phyloP scores from a whole-genome alignment of 2,888 invertebrate genomes.

The Orthonevra nobilis region DNA sequence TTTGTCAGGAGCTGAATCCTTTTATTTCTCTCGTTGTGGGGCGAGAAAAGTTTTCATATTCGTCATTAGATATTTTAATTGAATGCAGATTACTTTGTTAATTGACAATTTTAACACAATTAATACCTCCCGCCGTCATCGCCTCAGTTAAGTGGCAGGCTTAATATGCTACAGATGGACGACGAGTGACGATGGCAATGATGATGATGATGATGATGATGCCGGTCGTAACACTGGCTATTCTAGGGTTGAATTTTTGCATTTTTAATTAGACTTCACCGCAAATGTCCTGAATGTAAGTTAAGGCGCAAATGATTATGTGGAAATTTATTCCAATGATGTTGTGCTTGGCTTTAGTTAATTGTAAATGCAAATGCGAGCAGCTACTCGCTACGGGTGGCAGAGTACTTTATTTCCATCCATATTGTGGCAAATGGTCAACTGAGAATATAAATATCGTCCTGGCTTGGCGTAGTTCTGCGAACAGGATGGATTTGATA shows the following conservation, averaged over 20 bases:
- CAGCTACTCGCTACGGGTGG: no score
- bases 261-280: constrained; percentile 48
- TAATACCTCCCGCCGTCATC: constrained; percentile 16
- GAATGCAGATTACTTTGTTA: constrained; percentile 68
- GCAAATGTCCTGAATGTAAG: constrained; percentile 37
- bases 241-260: constrained; percentile 32
- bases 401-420: no score
- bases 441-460: no score
- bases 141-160: not conserved
- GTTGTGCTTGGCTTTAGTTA: constrained; percentile 35
- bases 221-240: not conserved
- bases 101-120: constrained; percentile 67
- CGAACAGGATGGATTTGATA: no score
- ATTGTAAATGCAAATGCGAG: constrained; percentile 50
- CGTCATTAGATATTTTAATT: constrained; percentile 64
- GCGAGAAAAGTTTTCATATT: constrained; percentile 33
- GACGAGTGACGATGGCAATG: not conserved
- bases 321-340: constrained; percentile 59
- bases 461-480: no score
- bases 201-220: no score
- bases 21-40: not conserved
- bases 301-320: constrained; percentile 22
- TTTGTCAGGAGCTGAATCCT: constrained; percentile 11
- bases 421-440: no score
- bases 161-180: not conserved